A percentile compares a stretch with the other conserved stretches of the same genome.
Conservation (phyloP, 2,113 vertebrate genomes). For the Melanostigma gelatinosum region DNA sequence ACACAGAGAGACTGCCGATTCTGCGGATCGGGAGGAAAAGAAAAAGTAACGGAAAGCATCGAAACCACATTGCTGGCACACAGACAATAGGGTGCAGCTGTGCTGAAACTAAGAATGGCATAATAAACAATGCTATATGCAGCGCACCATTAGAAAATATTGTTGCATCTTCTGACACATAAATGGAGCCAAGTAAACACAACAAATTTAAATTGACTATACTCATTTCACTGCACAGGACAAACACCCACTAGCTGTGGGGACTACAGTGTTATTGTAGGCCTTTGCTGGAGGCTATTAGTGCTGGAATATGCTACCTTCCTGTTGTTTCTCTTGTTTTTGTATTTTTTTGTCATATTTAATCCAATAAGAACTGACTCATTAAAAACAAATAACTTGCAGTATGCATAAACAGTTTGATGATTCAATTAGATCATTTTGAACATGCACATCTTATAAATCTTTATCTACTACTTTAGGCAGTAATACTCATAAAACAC, state of each 20-base stretch:
- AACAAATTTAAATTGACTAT: not conserved
- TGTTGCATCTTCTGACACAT: too few species aligned
- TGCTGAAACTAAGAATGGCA: not conserved
- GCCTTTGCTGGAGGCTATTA: not conserved
- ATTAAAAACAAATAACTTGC: conserved; percentile 20
- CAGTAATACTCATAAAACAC: not conserved
- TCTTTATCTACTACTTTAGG: not conserved
- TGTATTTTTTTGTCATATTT: not conserved
- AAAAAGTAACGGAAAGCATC: not conserved
- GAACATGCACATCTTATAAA: not conserved
- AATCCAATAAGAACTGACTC: conserved; percentile 13
- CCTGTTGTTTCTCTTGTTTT: not conserved
- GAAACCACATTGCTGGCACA: not conserved
- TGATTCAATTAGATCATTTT: conserved; percentile 15
- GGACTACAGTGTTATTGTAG: not conserved
- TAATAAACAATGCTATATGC: not conserved
- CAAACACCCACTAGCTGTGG: not conserved
- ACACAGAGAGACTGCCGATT: not conserved
- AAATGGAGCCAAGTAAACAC: too few species aligned
- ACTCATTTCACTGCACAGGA: not conserved
- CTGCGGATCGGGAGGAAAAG: not conserved
- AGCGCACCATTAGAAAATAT: too few species aligned
- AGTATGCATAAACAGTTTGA: not conserved
- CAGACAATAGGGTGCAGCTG: too few species aligned
- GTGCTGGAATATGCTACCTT: too few species aligned